phyloP scores from a whole-genome alignment of 2,797 vertebrate species.

The Hyperoplus lanceolatus region DNA sequence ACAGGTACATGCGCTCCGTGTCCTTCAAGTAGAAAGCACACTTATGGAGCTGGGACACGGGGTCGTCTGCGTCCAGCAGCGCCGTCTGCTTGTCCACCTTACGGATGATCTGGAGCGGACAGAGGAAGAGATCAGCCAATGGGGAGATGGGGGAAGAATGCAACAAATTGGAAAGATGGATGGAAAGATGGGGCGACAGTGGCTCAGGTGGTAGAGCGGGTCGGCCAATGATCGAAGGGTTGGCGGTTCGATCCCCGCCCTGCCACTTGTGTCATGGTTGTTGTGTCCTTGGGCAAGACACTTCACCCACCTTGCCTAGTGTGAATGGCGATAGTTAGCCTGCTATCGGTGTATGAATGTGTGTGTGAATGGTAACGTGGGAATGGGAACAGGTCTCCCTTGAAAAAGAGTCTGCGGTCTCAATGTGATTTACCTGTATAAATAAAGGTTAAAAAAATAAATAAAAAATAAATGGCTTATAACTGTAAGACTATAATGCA shows the following conservation, averaged over 20 bases:
- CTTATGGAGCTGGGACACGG: conserved; percentile 99
- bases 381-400: too few relatives aligned
- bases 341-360: too few relatives aligned
- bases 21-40: conserved; percentile 99
- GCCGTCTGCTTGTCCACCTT: conserved; percentile 99
- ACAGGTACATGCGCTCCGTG: conserved; percentile 99
- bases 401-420: too few relatives aligned
- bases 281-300: not conserved
- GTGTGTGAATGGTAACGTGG: too few relatives aligned
- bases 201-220: too few relatives aligned
- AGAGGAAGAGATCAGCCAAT: not conserved
- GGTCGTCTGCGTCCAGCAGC: conserved; percentile 97
- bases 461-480: not conserved
- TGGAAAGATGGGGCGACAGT: not conserved
- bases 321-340: too few relatives aligned
- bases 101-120: conserved; percentile 91
- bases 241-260: too few relatives aligned
- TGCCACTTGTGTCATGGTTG: too few relatives aligned
- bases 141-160: not conserved
- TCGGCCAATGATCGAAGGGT: too few relatives aligned
- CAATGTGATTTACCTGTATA: too few relatives aligned
- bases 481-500: not conserved
- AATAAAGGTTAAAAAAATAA: too few relatives aligned
- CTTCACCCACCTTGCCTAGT: too few relatives aligned
- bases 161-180: not conserved